Evolutionary conservation across 2,797 vertebrate genomes (phyloP).

Genomic region (Chelon auratus): DNA sequence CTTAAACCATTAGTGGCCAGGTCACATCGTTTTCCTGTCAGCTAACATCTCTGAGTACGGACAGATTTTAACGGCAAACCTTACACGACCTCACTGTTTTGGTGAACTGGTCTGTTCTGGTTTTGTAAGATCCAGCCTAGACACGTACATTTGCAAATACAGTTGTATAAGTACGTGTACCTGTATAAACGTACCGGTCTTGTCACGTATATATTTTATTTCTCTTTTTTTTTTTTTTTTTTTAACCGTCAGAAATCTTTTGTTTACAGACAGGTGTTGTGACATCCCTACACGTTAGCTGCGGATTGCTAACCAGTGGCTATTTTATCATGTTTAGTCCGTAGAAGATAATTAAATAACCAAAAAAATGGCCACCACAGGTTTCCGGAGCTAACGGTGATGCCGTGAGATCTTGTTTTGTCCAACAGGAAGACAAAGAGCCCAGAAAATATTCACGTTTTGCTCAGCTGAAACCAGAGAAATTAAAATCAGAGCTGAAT

Average conservation of each 20-base stretch:
- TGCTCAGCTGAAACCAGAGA: neutral
- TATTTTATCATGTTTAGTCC: neutral
- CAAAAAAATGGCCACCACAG: neutral
- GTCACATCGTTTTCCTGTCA: slow-evolving; percentile 30
- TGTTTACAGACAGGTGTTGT: neutral
- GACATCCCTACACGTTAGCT: neutral
- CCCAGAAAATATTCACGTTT: neutral
- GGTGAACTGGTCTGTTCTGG: slow-evolving; percentile 5
- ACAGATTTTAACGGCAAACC: slow-evolving; percentile 27
- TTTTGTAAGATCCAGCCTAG: neutral
- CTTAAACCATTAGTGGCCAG: slow-evolving; percentile 1
- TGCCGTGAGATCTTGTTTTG: neutral
- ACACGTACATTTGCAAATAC: neutral
- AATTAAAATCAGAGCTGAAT: too few species aligned
- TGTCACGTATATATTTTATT: too few species aligned
- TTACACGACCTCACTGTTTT: slow-evolving; percentile 27
- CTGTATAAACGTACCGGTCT: neutral
- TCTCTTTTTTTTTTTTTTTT: too few species aligned
- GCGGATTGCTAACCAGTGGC: neutral
- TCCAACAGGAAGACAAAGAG: neutral
- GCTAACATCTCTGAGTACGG: slow-evolving; percentile 24
- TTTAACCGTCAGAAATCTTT: too few species aligned
- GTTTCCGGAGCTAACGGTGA: neutral
- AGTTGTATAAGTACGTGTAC: neutral
- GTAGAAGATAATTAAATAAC: neutral